Evolutionary conservation across 1,140 invertebrate genomes (phyloP), one percentile per base, ranked within the genome.

Genomic region (Venturia canescens): DNA sequence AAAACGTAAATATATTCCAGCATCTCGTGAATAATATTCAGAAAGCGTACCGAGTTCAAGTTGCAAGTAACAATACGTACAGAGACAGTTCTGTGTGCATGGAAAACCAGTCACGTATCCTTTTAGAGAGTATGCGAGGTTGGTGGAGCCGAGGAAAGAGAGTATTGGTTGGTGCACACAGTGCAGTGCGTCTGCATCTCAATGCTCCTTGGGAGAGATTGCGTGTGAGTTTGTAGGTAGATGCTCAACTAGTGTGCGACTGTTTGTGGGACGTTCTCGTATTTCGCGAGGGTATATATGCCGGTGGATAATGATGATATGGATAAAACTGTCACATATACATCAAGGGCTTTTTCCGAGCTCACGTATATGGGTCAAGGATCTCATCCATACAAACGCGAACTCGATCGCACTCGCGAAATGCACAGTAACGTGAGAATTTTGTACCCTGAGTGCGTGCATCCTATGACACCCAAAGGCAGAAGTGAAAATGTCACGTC

Each of bases 331-430:
- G 50, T 18, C 18, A 11, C n/a, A 1, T 50, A 50, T 50, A 50
- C 18, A 50, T 53, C 16, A 18, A n/a, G n/a, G 16, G 16, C 7
- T 53, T 53, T 53, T 53, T 53, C n/a, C n/a, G 16, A 7, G 50
- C n/a, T 53, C 50, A 53, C 50, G 50, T 53, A 53, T 53, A n/a
- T 53, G 18, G 50, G 50, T 53, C 50, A 53, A 53, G n/a, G 50
- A 53, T 53, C 50, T 53, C 50, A 53, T 53, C 16, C n/a, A 53
- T 53, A 53, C 50, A 53, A 53, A 53, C 50, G 50, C 50, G n/a
- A 18, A 53, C n/a, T n/a, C 50, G n/a, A 53, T 18, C n/a, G 50
- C 50, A 21, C 50, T 53, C 18, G 50, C n/a, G n/a, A 18, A 53
- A 53, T 53, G 50, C n/a, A 18, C 16, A 53, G 50, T 53, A 53